Percentiles rank a stretch among this genome's conserved stretches.
Evolutionary conservation across 2,797 vertebrate genomes (phyloP).

Genomic region (Sebastes miniatus): DNA sequence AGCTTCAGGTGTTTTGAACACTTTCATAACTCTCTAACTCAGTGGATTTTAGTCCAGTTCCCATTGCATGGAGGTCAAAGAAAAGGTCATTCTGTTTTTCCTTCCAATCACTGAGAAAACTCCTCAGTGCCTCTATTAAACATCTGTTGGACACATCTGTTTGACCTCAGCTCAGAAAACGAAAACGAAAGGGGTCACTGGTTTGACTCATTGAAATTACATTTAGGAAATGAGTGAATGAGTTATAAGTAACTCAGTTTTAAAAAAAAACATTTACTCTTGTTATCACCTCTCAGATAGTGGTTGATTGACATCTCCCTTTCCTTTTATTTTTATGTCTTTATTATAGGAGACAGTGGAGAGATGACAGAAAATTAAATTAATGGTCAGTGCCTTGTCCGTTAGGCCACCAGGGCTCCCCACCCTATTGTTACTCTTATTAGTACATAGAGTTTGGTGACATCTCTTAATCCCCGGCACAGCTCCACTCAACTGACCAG

Average conservation of each 20-base stretch:
- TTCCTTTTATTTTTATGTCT: too few relatives aligned
- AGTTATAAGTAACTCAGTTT: neutral
- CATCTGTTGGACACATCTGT: slow-evolving; percentile 57
- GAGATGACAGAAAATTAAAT: neutral
- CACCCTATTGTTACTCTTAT: neutral
- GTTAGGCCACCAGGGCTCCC: neutral
- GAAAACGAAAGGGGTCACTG: neutral
- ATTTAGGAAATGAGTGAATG: slow-evolving; percentile 2
- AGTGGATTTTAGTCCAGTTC: neutral
- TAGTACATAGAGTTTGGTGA: neutral
- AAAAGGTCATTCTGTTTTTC: neutral
- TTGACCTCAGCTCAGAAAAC: slow-evolving; percentile 24
- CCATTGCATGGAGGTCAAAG: neutral
- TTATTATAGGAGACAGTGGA: neutral
- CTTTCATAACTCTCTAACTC: neutral
- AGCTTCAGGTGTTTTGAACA: neutral
- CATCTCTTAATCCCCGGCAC: neutral
- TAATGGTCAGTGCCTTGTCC: neutral
- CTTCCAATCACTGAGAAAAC: neutral
- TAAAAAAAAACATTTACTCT: neutral
- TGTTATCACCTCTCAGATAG: neutral
- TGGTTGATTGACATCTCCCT: neutral
- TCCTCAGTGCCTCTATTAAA: slow-evolving; percentile 14
- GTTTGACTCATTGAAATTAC: slow-evolving; percentile 8
- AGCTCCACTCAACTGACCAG: neutral